phyloP scores from a whole-genome alignment of 2,113 vertebrate genomes.

The Ammospiza nelsoni region DNA sequence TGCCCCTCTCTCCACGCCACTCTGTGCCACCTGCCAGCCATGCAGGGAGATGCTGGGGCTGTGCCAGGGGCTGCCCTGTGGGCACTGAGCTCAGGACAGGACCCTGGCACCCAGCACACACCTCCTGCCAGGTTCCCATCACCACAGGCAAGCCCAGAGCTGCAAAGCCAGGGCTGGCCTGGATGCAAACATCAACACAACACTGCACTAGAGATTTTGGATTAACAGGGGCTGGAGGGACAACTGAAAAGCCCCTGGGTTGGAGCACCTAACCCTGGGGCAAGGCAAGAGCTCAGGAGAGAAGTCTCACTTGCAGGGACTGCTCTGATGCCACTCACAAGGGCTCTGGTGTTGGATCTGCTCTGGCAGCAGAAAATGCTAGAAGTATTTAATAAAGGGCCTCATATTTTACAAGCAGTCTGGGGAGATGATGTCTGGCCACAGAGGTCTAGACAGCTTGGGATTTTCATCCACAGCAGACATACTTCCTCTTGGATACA shows the following conservation, averaged over 20 bases:
- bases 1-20: rapidly evolving
- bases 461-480: not conserved
- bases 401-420: not conserved
- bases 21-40: not conserved
- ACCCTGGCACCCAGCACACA: not conserved
- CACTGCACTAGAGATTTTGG: not conserved
- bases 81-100: not conserved
- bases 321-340: not conserved
- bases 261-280: not conserved
- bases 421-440: not conserved
- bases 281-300: not conserved
- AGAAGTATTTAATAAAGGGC: not conserved
- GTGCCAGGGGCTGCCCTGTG: not conserved
- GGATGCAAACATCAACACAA: not conserved
- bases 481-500: not conserved
- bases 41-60: not conserved
- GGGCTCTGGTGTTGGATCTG: not conserved
- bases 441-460: not conserved
- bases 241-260: not conserved
- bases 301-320: not conserved
- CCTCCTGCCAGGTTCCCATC: not conserved
- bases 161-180: not conserved
- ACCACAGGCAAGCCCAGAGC: not conserved
- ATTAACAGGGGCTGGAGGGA: not conserved
- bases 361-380: not conserved